phyloP scores from a whole-genome alignment of 2,113 vertebrate genomes.

The Corapipo altera region DNA sequence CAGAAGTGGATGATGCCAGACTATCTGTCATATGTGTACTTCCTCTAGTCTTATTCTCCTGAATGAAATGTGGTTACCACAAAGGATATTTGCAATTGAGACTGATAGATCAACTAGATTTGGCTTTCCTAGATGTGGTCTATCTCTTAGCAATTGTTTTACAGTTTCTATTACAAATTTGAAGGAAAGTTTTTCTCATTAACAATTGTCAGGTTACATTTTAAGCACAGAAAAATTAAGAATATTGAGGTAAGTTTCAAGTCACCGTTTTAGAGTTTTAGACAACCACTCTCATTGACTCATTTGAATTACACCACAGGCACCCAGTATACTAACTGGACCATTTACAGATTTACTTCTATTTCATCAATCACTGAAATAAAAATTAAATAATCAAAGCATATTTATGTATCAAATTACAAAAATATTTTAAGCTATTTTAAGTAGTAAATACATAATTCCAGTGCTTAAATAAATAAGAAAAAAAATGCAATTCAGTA shows the following conservation, averaged over 20 bases:
- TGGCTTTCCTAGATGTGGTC: not conserved
- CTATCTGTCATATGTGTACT: not conserved
- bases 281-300: not conserved
- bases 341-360: fast-evolving
- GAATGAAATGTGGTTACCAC: constrained; percentile 21
- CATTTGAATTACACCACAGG: not conserved
- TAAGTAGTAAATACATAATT: not conserved
- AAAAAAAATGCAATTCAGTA: not conserved
- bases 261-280: not conserved
- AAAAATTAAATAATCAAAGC: not conserved
- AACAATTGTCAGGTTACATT: not conserved
- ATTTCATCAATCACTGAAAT: not conserved
- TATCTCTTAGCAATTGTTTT: constrained; percentile 6
- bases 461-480: not conserved
- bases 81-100: not conserved
- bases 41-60: constrained; percentile 1
- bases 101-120: constrained; percentile 9
- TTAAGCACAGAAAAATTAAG: not conserved
- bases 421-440: not conserved
- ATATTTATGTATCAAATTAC: not conserved
- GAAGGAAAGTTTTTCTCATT: constrained; percentile 10
- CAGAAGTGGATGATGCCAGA: not conserved
- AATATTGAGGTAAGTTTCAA: not conserved
- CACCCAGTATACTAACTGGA: not conserved
- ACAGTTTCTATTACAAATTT: not conserved